These are phyloP conservation scores for Orycteropus afer DNA, from an alignment of 2,113 vertebrate genomes.

Conservation along the genomic window DNA sequence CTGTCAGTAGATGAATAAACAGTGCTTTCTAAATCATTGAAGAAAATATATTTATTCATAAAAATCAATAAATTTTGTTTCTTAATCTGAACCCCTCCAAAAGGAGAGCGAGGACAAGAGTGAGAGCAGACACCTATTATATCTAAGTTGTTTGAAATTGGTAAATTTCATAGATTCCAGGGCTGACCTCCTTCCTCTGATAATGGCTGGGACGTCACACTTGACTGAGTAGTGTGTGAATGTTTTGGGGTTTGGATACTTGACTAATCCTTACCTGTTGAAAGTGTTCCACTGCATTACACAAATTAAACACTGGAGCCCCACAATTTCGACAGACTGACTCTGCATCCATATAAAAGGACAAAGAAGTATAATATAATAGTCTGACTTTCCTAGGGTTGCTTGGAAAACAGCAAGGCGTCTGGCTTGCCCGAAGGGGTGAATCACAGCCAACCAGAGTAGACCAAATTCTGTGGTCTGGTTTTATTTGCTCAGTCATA, in stretches of 20 bases:
- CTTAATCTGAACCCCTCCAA: slow-evolving; percentile 77
- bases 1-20: slow-evolving; percentile 92
- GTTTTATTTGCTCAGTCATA: slow-evolving; percentile 77
- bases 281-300: slow-evolving; percentile 79
- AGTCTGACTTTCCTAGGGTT: slow-evolving; percentile 43
- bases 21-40: slow-evolving; percentile 91
- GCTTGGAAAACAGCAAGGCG: background rate
- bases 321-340: slow-evolving; percentile 49
- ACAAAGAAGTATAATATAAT: slow-evolving; percentile 55
- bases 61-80: slow-evolving; percentile 91
- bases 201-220: slow-evolving; percentile 78
- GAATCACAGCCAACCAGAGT: slow-evolving; percentile 55
- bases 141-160: slow-evolving; percentile 79
- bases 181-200: slow-evolving; percentile 74
- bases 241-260: slow-evolving; percentile 74
- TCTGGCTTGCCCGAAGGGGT: slow-evolving; percentile 5
- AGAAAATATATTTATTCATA: slow-evolving; percentile 91
- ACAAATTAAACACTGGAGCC: slow-evolving; percentile 78
- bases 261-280: slow-evolving; percentile 81
- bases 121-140: slow-evolving; percentile 72
- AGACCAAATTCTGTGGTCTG: slow-evolving; percentile 69
- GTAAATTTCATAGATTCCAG: slow-evolving; percentile 75
- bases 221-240: slow-evolving; percentile 74
- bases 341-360: slow-evolving; percentile 59
- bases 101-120: background rate